Evolutionary conservation across 2,888 invertebrate species (phyloP).

Genomic region (Tenthredo distinguenda): DNA sequence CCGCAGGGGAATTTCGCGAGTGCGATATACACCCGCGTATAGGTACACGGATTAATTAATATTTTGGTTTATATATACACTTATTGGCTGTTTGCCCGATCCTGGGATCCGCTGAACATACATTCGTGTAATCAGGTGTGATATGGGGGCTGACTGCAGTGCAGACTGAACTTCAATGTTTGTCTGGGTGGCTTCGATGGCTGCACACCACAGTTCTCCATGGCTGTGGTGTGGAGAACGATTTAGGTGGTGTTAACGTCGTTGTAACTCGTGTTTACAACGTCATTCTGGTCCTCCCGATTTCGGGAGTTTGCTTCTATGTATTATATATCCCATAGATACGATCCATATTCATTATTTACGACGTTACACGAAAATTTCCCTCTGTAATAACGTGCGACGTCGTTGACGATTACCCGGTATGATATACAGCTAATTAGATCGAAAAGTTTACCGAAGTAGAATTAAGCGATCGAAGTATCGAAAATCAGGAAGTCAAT

Average conservation of each 20-base stretch:
- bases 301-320: background rate
- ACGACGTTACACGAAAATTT: background rate
- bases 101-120: constrained; percentile 16
- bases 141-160: constrained; percentile 7
- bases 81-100: constrained; percentile 39
- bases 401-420: background rate
- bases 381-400: background rate
- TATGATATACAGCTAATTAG: background rate
- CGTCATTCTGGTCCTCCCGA: background rate
- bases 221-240: background rate
- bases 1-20: background rate
- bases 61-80: background rate
- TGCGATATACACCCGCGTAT: background rate
- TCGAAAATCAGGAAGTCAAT: background rate
- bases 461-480: background rate
- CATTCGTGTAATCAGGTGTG: constrained; percentile 45
- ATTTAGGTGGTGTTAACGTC: constrained; percentile 35
- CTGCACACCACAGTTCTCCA: background rate
- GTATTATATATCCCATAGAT: background rate
- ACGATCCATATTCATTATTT: background rate
- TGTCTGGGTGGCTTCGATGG: background rate
- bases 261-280: constrained; percentile 43
- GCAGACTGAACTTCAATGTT: constrained; percentile 5
- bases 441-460: background rate
- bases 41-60: constrained; percentile 32